These are phyloP conservation scores for Incurvaria masculella DNA, from an alignment of 2,888 invertebrate species.

Conservation along the genomic window DNA sequence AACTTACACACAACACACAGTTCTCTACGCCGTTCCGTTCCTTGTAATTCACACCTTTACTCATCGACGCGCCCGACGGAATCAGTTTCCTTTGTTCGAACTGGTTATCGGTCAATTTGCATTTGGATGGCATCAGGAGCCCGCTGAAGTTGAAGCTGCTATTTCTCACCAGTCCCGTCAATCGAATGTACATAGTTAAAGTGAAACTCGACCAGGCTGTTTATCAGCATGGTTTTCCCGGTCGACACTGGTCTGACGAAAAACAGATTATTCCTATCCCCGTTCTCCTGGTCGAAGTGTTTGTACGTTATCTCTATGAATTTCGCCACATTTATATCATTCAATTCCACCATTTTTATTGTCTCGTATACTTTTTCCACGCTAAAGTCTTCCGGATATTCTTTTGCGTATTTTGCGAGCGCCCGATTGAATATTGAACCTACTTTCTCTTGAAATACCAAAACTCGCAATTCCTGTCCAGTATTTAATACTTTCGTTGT, in stretches of 20 bases:
- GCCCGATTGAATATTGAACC: no score
- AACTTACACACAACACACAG: no score
- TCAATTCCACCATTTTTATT: not conserved
- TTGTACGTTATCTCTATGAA: constrained; percentile 2
- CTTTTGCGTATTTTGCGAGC: no score
- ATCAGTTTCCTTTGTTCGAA: constrained; percentile 24
- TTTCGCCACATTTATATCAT: not conserved
- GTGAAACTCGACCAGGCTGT: constrained; percentile 7
- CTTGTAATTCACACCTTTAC: constrained; percentile 13
- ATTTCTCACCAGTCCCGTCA: constrained; percentile 18
- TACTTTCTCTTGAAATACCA: no score
- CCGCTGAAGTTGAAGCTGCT: constrained; percentile 19
- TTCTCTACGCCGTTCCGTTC: constrained; percentile 1
- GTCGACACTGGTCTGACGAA: constrained; percentile 1
- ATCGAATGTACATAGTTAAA: constrained; percentile 16
- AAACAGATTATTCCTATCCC: constrained; percentile 8
- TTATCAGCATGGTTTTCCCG: not conserved
- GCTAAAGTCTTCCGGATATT: no score
- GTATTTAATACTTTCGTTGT: no score
- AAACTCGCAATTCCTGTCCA: no score
- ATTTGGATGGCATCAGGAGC: constrained; percentile 20
- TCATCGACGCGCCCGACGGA: constrained; percentile 11
- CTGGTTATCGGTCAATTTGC: constrained; percentile 22
- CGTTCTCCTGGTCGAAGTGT: constrained; percentile 1
- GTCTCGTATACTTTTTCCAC: no score